phyloP scores from a whole-genome alignment of 2,888 invertebrate genomes.

The Pseudeuparius sepicola region DNA sequence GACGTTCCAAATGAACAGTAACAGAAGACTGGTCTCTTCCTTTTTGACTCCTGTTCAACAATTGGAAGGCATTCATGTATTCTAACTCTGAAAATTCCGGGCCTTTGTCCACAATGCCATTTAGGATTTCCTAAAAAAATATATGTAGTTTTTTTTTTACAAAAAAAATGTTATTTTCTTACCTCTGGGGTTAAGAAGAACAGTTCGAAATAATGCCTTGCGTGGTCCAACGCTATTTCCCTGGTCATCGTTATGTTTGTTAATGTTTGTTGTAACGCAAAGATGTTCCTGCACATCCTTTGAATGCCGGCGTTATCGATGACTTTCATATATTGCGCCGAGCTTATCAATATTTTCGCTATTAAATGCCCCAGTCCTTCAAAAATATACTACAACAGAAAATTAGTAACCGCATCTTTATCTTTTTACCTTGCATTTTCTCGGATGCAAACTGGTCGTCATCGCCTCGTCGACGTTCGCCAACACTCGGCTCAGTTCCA shows the following conservation, averaged over 20 bases:
- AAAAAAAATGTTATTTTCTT: conserved; percentile 27
- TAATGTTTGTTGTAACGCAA: conserved; percentile 76
- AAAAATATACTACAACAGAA: conserved; percentile 65
- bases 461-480: conserved; percentile 69
- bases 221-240: conserved; percentile 79
- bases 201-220: conserved; percentile 79
- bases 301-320: conserved; percentile 77
- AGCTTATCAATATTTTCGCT: conserved; percentile 69
- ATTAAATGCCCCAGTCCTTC: conserved; percentile 76
- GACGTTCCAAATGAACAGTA: conserved; percentile 61
- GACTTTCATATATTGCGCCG: conserved; percentile 65
- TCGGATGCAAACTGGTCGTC: conserved; percentile 61
- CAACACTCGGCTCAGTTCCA: conserved; percentile 69
- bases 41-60: conserved; percentile 54
- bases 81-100: conserved; percentile 81
- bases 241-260: conserved; percentile 73
- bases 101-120: conserved; percentile 75
- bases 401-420: neutral
- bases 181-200: conserved; percentile 76
- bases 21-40: conserved; percentile 46
- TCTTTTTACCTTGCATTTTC: conserved; percentile 58
- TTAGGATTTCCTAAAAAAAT: conserved; percentile 64
- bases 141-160: conserved; percentile 7
- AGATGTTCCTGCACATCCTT: conserved; percentile 76
- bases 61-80: conserved; percentile 75